Conservation (phyloP, 2,113 vertebrate genomes). For the Platanista minor region DNA sequence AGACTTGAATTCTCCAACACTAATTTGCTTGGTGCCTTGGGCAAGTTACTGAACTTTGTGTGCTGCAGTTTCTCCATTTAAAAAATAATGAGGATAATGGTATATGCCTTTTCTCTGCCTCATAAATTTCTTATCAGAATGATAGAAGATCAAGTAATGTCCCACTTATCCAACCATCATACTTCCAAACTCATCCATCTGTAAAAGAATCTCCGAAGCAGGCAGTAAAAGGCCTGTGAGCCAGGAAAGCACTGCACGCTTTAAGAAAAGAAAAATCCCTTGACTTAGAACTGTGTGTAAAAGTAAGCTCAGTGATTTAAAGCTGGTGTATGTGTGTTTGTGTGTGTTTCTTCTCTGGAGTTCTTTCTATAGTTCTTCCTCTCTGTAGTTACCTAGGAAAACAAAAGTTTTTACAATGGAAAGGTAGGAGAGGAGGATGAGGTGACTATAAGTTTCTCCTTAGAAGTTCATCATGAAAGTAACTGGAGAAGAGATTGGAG, state of each 20-base stretch:
- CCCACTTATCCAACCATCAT: constrained; percentile 7
- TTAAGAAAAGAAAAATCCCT: neutral
- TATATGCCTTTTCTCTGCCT: constrained; percentile 49
- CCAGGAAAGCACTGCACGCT: neutral
- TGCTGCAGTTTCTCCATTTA: constrained; percentile 27
- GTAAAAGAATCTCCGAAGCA: neutral
- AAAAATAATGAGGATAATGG: constrained; percentile 19
- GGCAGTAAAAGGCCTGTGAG: neutral
- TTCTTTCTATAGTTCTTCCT: neutral
- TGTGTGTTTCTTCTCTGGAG: neutral
- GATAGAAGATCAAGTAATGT: constrained; percentile 31
- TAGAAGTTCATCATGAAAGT: neutral
- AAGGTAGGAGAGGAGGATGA: neutral
- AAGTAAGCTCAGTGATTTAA: neutral
- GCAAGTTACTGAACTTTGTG: constrained; percentile 54
- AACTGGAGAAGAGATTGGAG: neutral
- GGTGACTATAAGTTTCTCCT: neutral
- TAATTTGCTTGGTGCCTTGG: constrained; percentile 40
- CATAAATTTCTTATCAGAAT: constrained; percentile 54
- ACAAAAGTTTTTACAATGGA: neutral
- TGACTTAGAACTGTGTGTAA: neutral
- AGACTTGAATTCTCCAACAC: constrained; percentile 38
- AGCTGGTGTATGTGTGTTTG: accelerated
- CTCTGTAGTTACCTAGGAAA: neutral
- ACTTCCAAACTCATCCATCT: neutral